Conservation (phyloP, 2,113 vertebrate genomes). For the Toxotes chatareus region DNA sequence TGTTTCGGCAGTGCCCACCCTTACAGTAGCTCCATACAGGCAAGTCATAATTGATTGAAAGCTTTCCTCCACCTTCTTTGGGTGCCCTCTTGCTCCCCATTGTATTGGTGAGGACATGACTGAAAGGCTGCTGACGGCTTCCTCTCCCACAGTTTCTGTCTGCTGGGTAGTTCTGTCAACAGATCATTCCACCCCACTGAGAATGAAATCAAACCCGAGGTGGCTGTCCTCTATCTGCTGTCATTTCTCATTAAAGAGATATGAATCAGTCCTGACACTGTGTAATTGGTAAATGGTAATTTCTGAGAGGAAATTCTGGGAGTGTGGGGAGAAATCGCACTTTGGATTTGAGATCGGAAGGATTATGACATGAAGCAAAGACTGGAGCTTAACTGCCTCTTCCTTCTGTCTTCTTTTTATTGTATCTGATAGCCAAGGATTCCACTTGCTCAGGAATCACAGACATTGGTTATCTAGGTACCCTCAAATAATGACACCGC, state of each 20-base stretch:
- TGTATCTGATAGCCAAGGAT: constrained; percentile 68
- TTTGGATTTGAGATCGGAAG: constrained; percentile 72
- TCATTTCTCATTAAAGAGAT: constrained; percentile 83
- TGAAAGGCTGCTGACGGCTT: constrained; percentile 55
- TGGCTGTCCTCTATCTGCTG: constrained; percentile 74
- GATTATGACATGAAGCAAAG: constrained; percentile 76
- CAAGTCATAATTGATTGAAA: constrained; percentile 54
- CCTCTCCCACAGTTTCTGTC: constrained; percentile 43
- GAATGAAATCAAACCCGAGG: constrained; percentile 71
- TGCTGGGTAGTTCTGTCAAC: constrained; percentile 74
- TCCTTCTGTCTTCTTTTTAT: constrained; percentile 62
- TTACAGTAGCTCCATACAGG: background rate
- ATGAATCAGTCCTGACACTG: constrained; percentile 80
- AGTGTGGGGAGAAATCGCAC: constrained; percentile 66
- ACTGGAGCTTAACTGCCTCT: constrained; percentile 69
- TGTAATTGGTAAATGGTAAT: constrained; percentile 83
- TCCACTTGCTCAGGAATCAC: constrained; percentile 56
- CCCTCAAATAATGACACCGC: constrained; percentile 66
- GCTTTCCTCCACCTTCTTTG: constrained; percentile 42
- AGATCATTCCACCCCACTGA: constrained; percentile 73
- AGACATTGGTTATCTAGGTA: constrained; percentile 68
- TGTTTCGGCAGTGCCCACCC: background rate
- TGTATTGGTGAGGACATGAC: constrained; percentile 31
- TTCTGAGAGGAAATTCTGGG: constrained; percentile 76
- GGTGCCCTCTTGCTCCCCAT: constrained; percentile 15